Evolutionary conservation across 1,140 invertebrate genomes (phyloP), one percentile per base, ranked within the genome.

Genomic region (Palaemon carinicauda): DNA sequence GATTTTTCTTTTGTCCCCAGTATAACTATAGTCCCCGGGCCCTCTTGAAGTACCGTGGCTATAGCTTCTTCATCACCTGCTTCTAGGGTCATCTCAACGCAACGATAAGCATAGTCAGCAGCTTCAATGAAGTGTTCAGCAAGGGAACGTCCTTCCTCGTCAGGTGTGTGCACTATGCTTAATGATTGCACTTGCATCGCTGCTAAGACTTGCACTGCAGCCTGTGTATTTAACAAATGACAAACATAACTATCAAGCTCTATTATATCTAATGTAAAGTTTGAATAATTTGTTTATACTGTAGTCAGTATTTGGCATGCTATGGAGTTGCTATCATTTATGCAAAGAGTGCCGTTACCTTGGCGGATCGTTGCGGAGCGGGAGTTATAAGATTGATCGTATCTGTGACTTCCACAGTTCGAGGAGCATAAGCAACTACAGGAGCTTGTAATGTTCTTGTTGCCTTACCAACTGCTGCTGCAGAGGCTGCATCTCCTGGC

Each of bases 121-220:
- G 84, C 84, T 41, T 17, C 21, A 5, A 80, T 27, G 27, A 86
- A 80, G 77, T 86, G 77, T n/a, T 86, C 41, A 21, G 50, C 10
- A 0, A 86, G 52, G 27, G 52, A 33, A 19, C 51, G 50, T 5
- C 84, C 84, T 33, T 86, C 84, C 17, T 24, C 60, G 21, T 86
- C 84, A 10, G 56, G 65, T 17, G 84, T 86, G 65, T 86, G 84
- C 31, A 86, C 84, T 24, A 86, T 51, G 33, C 78, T 86, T 15
- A 86, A 33, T 1, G 84, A 54, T 15, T 53, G n/a, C 50, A 86
- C 69, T 31, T 78, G 65, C 3, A 69, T 78, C 10, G 77, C 77
- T 24, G 27, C 78, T 4, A 86, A 69, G 1, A 86, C 77, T 12
- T 86, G 77, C 17, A 74, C 69, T 27, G 52, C 84, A 12, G 84